Base-by-base conservation (phyloP, 1,140 invertebrate species). In the Drosophila neocordata region DNA sequence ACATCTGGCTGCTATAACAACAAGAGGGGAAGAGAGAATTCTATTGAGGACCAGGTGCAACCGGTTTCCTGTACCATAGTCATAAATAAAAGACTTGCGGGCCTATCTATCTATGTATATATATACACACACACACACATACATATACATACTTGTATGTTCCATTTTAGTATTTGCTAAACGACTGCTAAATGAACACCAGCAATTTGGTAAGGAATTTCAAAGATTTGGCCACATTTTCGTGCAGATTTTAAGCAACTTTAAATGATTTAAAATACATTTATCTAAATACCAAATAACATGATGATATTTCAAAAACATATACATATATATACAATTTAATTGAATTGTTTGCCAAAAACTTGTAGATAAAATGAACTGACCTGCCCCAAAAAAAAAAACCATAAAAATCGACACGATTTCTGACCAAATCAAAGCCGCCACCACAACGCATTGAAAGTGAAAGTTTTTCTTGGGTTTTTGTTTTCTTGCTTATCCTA, bases 311-410 rank as follows among this genome's bases (percentile, higher is more conserved):
- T 48, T 48, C 8, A 48, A 48, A 48, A 11, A 9, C 8, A 48
- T 18, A 31, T 1, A 31, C 22, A 24, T 24, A 24, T n/a, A n/a
- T n/a, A 24, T 2, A 24, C 22, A 48, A 18, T 18, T 48, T 56
- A 34, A 68, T 68, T 61, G 57, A 69, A 77, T 80, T 41, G 41
- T 35, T 75, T 56, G 51, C 18, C 31, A 67, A 48, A 44, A 44
- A 18, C n/a, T 6, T 58, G 2, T 24, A 55, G n/a, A 11, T 1
- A 55, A 55, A 31, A 12, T 66, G 60, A 72, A 87, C 82, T 87
- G 67, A 85, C 82, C 81, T 82, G 65, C 62, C 56, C 69, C n/a
- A n/a, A 41, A 63, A 76, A 35, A 75, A 73, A 87, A 87, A 41
- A 18, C 65, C 64, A 68, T 65, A 71, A 65, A 63, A 62, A 60